phyloP scores from a whole-genome alignment of 2,113 vertebrate genomes.

The Platanista minor region DNA sequence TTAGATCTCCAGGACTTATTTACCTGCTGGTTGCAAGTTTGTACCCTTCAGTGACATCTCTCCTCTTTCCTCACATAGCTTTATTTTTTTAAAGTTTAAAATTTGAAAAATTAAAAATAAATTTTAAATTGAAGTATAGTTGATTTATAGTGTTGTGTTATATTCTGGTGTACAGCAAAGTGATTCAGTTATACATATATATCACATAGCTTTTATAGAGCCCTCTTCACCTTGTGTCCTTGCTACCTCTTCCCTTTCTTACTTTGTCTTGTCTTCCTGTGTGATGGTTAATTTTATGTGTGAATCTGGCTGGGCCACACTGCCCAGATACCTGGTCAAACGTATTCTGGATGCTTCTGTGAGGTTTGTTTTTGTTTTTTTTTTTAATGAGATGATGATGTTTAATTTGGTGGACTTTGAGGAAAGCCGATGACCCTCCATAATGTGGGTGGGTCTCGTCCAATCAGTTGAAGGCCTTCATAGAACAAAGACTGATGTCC shows the following conservation, averaged over 20 bases:
- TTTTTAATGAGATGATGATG: not conserved
- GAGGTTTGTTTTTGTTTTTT: not conserved
- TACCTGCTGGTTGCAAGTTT: no score
- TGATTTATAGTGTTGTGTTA: not conserved
- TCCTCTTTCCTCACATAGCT: not conserved
- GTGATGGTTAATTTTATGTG: not conserved
- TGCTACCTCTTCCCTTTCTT: not conserved
- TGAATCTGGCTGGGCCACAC: rapidly evolving
- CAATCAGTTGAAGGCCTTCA: not conserved
- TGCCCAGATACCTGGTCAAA: not conserved
- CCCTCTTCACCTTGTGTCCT: rapidly evolving
- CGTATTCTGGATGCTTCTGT: not conserved
- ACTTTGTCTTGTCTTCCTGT: not conserved
- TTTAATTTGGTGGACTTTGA: not conserved
- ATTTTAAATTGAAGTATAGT: not conserved
- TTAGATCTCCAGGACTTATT: not conserved
- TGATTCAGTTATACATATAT: not conserved
- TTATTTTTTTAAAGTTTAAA: not conserved
- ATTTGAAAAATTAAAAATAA: not conserved
- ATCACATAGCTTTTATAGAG: not conserved
- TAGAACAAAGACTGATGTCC: not conserved
- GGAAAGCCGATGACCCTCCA: not conserved
- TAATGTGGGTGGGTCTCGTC: not conserved
- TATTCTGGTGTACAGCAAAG: not conserved
- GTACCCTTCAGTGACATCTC: no score